Evolutionary conservation across 2,888 invertebrate genomes (phyloP).

Genomic region (Lottia scabra): DNA sequence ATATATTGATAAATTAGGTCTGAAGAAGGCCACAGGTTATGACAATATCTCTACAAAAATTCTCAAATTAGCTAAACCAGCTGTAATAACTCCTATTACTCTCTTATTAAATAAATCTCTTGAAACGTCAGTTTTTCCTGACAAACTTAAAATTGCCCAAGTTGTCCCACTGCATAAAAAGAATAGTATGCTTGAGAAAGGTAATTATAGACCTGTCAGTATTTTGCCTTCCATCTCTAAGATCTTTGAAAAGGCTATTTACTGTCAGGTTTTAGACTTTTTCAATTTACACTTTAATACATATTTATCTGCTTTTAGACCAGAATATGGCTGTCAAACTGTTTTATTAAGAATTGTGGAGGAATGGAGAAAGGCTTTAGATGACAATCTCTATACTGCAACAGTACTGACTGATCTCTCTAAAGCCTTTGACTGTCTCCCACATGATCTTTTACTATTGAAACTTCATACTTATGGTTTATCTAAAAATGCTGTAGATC

Average conservation of each 20-base stretch:
- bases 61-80: slow-evolving; percentile 1
- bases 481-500: not conserved
- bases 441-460: slow-evolving; percentile 9
- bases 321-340: not conserved
- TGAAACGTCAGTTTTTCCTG: slow-evolving; percentile 7
- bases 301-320: not conserved
- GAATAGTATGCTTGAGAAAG: not conserved
- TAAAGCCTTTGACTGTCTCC: slow-evolving; percentile 26
- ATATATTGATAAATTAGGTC: slow-evolving; percentile 10
- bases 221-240: not conserved
- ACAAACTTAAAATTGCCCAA: slow-evolving; percentile 11
- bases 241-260: not conserved
- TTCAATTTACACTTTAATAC: slow-evolving; percentile 8
- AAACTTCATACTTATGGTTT: slow-evolving; percentile 15
- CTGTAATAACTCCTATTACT: slow-evolving; percentile 13
- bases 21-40: slow-evolving; percentile 19
- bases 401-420: slow-evolving; percentile 25
- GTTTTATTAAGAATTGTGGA: slow-evolving; percentile 12
- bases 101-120: slow-evolving; percentile 4
- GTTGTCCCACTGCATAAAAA: slow-evolving; percentile 23
- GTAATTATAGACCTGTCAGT: slow-evolving; percentile 12
- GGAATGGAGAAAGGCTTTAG: slow-evolving; percentile 23
- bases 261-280: not conserved
- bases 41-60: slow-evolving; percentile 18
- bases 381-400: slow-evolving; percentile 10